Evolutionary conservation across 2,113 vertebrate genomes (phyloP), one percentile per base, ranked within the genome.

Genomic region (Muntiacus muntjak): DNA sequence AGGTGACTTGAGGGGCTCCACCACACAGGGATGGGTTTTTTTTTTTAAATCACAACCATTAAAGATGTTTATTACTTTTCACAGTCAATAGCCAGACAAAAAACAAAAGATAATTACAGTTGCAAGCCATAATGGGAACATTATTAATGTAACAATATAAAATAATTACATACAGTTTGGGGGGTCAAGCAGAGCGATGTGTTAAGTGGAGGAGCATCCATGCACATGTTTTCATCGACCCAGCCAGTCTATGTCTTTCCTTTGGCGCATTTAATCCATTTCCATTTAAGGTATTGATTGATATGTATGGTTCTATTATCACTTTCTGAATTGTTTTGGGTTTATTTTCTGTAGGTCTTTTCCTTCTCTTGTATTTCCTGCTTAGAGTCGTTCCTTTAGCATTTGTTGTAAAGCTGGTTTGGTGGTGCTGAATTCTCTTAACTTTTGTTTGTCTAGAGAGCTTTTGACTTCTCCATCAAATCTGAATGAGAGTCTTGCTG

Each of bases 11-110:
- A 62, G 47, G 36, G 87, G 50, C 7, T 50, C 11, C 57, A 11
- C 4, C 6, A 1, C n/a, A 26, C 5, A 33, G 21, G 13, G 47
- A 54, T 3, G 4, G 7, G 7, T 1, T n/a, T 67, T 5, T 71
- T 67, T 64, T 67, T 64, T 36, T 36, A 5, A 11, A 71, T 71
- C 8, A 36, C 19, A 71, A 36, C 21, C 23, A n/a, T 36, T 12
- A 71, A 71, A 71, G 64, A 21, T 71, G n/a, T 71, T 36, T 36
- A 71, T 71, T 36, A 36, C 64, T 3, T 71, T 71, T 36, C 33
- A 36, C 64, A 71, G 11, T 36, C 64, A 36, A 36, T 71, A 71
- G 64, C 33, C 62, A 67, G 62, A 23, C n/a, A 71, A 36, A 71
- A 71, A 71, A 6, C n/a, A 36, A 71, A 71, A 36, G 67, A 23